These are phyloP conservation scores for Vanessa atalanta DNA, from an alignment of 1,140 invertebrate species.

Conservation along the genomic window DNA sequence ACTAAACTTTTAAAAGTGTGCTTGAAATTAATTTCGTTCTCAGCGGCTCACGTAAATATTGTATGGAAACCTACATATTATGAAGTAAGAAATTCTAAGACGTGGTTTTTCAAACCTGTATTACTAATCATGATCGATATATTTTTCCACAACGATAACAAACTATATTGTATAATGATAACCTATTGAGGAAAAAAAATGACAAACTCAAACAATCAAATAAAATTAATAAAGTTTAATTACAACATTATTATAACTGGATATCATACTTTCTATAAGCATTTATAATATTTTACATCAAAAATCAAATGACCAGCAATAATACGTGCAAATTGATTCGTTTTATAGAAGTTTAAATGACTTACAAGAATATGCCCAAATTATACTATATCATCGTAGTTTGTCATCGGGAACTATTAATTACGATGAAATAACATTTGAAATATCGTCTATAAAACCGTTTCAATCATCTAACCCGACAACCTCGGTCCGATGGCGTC, in stretches of 20 bases:
- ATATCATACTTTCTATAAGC: neutral
- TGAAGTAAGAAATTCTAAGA: no score
- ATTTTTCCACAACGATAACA: no score
- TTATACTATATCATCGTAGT: constrained; percentile 26
- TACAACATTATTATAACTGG: no score
- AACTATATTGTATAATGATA: neutral
- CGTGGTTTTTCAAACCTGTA: no score
- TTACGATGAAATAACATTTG: constrained; percentile 28
- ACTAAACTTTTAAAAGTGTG: no score
- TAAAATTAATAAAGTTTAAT: no score
- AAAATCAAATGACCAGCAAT: constrained; percentile 4
- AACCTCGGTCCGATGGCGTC: constrained; percentile 56
- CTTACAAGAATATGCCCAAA: constrained; percentile 16
- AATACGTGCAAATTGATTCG: constrained; percentile 15
- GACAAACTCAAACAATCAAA: constrained; percentile 31
- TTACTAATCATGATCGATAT: no score
- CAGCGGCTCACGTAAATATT: no score
- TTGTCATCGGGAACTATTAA: constrained; percentile 30
- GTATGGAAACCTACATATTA: no score
- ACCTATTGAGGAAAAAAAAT: constrained; percentile 41
- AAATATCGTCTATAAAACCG: constrained; percentile 46
- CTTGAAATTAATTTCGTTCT: no score
- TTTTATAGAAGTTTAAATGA: constrained; percentile 6
- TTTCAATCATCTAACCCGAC: constrained; percentile 69
- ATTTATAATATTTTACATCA: neutral